phyloP scores from a whole-genome alignment of 2,888 invertebrate species.

The Anorthoa munda region DNA sequence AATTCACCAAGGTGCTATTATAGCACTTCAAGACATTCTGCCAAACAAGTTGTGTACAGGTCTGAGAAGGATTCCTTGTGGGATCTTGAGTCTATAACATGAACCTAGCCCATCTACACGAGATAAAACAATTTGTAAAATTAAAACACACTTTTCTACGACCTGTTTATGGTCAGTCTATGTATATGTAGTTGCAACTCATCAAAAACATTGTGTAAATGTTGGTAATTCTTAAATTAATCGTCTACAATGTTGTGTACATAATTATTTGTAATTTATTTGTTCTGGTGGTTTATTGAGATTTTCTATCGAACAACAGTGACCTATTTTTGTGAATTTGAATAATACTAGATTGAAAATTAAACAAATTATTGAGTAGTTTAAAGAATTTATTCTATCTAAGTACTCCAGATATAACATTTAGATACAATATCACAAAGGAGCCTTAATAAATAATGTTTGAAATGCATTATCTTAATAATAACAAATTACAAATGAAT shows the following conservation, averaged over 20 bases:
- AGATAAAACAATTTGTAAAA: background rate
- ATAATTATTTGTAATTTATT: constrained; percentile 46
- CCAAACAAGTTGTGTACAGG: constrained; percentile 13
- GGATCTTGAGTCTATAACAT: background rate
- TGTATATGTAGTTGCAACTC: background rate
- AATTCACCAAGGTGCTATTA: constrained; percentile 26
- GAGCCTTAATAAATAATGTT: constrained; percentile 50
- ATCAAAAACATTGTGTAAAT: constrained; percentile 25
- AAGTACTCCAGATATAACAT: constrained; percentile 39
- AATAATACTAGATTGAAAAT: constrained; percentile 19
- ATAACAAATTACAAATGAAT: constrained; percentile 31
- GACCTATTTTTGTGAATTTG: constrained; percentile 22
- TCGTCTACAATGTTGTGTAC: constrained; percentile 43
- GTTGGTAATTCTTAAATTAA: constrained; percentile 23
- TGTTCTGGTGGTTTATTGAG: constrained; percentile 34
- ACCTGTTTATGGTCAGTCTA: background rate
- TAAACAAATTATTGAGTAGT: constrained; percentile 37
- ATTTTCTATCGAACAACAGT: constrained; percentile 18
- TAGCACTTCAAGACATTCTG: constrained; percentile 10
- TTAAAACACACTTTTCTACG: background rate
- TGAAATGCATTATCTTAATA: constrained; percentile 36
- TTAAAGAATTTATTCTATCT: constrained; percentile 42
- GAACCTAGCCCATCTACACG: background rate
- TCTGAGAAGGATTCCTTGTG: background rate
- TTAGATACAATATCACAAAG: constrained; percentile 51